A percentile compares a stretch with the other conserved stretches of the same genome.
phyloP scores from a whole-genome alignment of 2,797 vertebrate species.

The Enteromius fasciolatus region DNA sequence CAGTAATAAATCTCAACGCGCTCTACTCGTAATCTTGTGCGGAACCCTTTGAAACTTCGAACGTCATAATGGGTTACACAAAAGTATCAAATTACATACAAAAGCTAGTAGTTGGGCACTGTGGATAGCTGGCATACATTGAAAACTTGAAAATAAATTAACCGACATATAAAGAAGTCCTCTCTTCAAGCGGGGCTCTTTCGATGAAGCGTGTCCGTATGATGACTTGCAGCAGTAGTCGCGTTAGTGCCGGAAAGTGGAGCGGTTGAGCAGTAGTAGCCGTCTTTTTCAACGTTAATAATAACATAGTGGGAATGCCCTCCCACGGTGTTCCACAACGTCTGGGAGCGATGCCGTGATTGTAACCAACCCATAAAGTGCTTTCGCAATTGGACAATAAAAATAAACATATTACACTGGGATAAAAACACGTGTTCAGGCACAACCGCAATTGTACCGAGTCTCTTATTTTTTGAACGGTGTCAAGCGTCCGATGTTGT shows the following conservation, averaged over 20 bases:
- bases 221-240: slow-evolving; percentile 65
- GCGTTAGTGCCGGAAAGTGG: slow-evolving; percentile 62
- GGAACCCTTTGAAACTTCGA: slow-evolving; percentile 24
- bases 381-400: slow-evolving; percentile 74
- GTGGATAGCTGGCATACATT: slow-evolving; percentile 70
- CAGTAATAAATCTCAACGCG: slow-evolving; percentile 42
- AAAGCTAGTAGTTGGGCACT: slow-evolving; percentile 64
- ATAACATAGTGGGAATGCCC: slow-evolving; percentile 35
- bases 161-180: slow-evolving; percentile 43
- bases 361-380: slow-evolving; percentile 83
- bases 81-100: slow-evolving; percentile 55
- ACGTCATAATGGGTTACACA: slow-evolving; percentile 27
- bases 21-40: slow-evolving; percentile 18
- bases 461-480: slow-evolving; percentile 90
- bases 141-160: slow-evolving; percentile 61
- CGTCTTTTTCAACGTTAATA: slow-evolving; percentile 40
- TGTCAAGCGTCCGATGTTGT: slow-evolving; percentile 93
- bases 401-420: slow-evolving; percentile 49
- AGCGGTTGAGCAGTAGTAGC: slow-evolving; percentile 56
- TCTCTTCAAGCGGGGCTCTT: slow-evolving; percentile 58
- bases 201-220: slow-evolving; percentile 58
- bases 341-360: slow-evolving; percentile 69
- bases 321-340: slow-evolving; percentile 56
- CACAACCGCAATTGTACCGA: slow-evolving; percentile 60
- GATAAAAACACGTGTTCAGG: slow-evolving; percentile 69